Percentiles rank a stretch among this genome's conserved stretches.
phyloP scores from a whole-genome alignment of 2,888 invertebrate genomes.

The Stegophylla sp. region DNA sequence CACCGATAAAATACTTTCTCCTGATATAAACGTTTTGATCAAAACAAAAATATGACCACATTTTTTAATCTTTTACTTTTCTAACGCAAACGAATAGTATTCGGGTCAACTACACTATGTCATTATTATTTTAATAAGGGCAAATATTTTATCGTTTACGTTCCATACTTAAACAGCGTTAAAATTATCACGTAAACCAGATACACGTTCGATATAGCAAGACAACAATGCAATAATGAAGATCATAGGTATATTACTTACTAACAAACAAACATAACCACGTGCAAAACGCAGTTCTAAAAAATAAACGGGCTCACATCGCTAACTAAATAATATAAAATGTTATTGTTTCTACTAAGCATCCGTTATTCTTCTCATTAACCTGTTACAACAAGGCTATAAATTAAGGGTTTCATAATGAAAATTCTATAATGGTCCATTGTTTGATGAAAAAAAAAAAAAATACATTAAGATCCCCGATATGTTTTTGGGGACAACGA shows the following conservation, averaged over 20 bases:
- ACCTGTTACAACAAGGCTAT: conserved; percentile 18
- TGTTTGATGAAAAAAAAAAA: conserved; percentile 13
- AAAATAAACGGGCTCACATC: conserved; percentile 11
- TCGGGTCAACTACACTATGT: not conserved
- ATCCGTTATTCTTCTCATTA: conserved; percentile 26
- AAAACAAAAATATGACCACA: not conserved
- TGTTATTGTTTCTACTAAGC: not conserved
- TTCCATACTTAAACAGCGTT: too few species aligned
- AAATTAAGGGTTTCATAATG: conserved; percentile 15
- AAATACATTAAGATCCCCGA: not conserved
- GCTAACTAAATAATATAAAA: not conserved
- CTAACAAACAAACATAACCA: not conserved
- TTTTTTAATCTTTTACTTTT: not conserved
- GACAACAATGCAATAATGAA: too few species aligned
- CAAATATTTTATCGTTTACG: too few species aligned
- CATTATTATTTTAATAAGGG: too few species aligned
- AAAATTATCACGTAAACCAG: too few species aligned
- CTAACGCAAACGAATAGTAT: too few species aligned
- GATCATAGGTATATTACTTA: too few species aligned
- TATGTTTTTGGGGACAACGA: conserved; percentile 13
- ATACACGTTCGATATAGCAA: too few species aligned
- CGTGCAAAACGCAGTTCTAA: not conserved
- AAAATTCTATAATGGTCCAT: conserved; percentile 22
- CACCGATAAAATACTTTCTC: not conserved
- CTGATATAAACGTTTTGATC: not conserved